phyloP scores from a whole-genome alignment of 2,888 invertebrate genomes.

The Hirtodrosophila alboralis region DNA sequence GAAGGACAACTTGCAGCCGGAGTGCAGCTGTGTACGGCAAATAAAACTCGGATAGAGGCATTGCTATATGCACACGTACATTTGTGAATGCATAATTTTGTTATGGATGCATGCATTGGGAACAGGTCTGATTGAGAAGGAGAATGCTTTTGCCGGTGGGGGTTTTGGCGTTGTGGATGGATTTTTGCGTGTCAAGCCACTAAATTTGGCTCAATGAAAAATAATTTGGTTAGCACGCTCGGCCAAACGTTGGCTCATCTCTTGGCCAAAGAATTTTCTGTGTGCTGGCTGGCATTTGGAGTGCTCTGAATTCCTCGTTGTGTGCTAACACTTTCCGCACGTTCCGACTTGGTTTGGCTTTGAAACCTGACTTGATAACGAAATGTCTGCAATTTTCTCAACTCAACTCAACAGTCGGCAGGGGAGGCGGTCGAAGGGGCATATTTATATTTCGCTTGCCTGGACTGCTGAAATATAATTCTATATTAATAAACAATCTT shows the following conservation, averaged over 20 bases:
- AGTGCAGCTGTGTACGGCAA: constrained; percentile 30
- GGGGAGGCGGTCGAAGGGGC: background rate
- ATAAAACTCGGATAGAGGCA: constrained; percentile 5
- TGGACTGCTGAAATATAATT: constrained; percentile 58
- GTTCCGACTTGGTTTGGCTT: constrained; percentile 33
- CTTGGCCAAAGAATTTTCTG: constrained; percentile 30
- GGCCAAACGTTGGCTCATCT: constrained; percentile 34
- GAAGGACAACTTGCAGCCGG: constrained; percentile 26
- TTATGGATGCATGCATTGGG: constrained; percentile 13
- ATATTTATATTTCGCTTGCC: constrained; percentile 43
- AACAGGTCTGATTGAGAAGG: constrained; percentile 32
- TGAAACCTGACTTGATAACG: constrained; percentile 46
- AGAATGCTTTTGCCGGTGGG: constrained; percentile 2
- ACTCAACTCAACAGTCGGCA: background rate
- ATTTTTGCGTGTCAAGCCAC: constrained; percentile 41
- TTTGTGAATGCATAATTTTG: constrained; percentile 42
- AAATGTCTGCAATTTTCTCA: constrained; percentile 38
- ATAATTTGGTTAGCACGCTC: constrained; percentile 64
- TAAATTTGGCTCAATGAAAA: constrained; percentile 57
- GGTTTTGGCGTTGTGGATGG: constrained; percentile 5
- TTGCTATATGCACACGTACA: constrained; percentile 22
- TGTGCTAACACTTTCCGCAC: constrained; percentile 47
- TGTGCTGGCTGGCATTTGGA: constrained; percentile 22
- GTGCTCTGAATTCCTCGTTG: constrained; percentile 18
- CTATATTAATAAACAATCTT: constrained; percentile 66